Evolutionary conservation across 2,113 vertebrate species (phyloP).

Genomic region (Dipodomys ordii): DNA sequence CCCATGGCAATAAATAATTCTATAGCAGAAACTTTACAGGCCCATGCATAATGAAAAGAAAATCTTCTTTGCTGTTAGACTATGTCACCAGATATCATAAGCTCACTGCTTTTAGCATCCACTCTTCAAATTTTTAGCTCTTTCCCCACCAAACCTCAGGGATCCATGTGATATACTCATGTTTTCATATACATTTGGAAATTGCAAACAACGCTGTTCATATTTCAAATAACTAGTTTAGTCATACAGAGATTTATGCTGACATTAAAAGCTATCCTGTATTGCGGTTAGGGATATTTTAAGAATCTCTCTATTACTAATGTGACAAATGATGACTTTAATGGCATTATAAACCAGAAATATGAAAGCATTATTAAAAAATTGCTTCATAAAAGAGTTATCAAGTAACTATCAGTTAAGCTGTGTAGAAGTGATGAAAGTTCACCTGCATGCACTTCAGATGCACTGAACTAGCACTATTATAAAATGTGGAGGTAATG

Average conservation of each 20-base stretch:
- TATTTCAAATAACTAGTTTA: slow-evolving; percentile 83
- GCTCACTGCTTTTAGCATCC: slow-evolving; percentile 37
- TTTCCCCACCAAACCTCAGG: background rate
- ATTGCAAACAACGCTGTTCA: slow-evolving; percentile 78
- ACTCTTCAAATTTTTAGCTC: slow-evolving; percentile 67
- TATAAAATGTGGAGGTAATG: slow-evolving; percentile 69
- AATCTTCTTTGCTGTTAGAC: slow-evolving; percentile 48
- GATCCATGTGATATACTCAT: slow-evolving; percentile 54
- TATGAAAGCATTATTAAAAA: slow-evolving; percentile 84
- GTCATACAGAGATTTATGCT: slow-evolving; percentile 81
- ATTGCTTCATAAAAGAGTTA: slow-evolving; percentile 80
- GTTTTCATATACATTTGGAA: slow-evolving; percentile 76
- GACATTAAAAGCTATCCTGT: slow-evolving; percentile 83
- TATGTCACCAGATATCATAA: background rate
- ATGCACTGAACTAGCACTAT: slow-evolving; percentile 62
- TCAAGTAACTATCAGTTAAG: slow-evolving; percentile 80
- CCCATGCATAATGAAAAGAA: background rate
- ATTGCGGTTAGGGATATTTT: slow-evolving; percentile 82
- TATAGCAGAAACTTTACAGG: slow-evolving; percentile 29
- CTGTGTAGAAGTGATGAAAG: slow-evolving; percentile 78
- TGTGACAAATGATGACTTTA: slow-evolving; percentile 84
- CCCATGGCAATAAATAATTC: slow-evolving; percentile 35
- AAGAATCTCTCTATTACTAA: slow-evolving; percentile 80
- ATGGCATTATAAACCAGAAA: slow-evolving; percentile 83
- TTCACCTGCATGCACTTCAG: slow-evolving; percentile 76